These are phyloP conservation scores for Chiloscyllium punctatum DNA, from an alignment of 2,797 vertebrate genomes.

Conservation along the genomic window DNA sequence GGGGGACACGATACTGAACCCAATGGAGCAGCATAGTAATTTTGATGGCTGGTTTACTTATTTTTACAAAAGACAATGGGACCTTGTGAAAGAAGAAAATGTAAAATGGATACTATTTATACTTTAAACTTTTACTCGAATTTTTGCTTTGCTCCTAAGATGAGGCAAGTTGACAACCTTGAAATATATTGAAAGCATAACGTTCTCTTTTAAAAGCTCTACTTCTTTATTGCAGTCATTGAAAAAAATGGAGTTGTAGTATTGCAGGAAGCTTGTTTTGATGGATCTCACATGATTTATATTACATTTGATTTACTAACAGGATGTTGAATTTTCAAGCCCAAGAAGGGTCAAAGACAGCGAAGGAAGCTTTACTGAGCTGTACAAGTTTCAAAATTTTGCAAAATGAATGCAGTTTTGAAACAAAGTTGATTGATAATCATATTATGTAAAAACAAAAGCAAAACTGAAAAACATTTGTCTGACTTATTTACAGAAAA, in stretches of 20 bases:
- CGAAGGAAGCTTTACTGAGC: not conserved
- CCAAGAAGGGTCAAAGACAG: slow-evolving; percentile 5
- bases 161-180: not conserved
- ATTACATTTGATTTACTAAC: slow-evolving; percentile 33
- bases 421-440: not conserved
- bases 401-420: not conserved
- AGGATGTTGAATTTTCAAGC: not conserved
- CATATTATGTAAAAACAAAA: not conserved
- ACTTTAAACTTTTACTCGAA: not conserved
- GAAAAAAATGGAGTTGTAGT: not conserved
- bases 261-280: slow-evolving; percentile 9
- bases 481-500: not conserved
- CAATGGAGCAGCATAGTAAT: not conserved
- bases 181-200: not conserved
- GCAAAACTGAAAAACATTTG: not conserved
- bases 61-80: not conserved
- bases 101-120: not conserved
- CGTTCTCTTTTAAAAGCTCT: not conserved
- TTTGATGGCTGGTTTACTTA: not conserved
- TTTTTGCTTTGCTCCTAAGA: not conserved
- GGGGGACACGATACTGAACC: not conserved
- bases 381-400: not conserved
- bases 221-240: not conserved
- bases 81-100: not conserved
- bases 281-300: slow-evolving; percentile 30